phyloP scores from a whole-genome alignment of 2,113 vertebrate species.

The Chitala chitala region DNA sequence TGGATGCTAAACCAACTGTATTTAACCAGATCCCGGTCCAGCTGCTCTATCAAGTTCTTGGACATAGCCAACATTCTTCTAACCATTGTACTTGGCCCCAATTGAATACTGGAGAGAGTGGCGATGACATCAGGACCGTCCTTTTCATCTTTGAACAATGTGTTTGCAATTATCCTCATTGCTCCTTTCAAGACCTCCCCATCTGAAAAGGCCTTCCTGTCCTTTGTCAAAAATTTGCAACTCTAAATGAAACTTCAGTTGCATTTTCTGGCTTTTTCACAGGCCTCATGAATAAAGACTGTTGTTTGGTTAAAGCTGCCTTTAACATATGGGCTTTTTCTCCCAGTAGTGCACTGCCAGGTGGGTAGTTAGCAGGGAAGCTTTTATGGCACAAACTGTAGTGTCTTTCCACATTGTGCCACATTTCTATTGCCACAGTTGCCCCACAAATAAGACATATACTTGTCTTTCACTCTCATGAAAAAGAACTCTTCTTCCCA shows the following conservation, averaged over 20 bases:
- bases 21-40: slow-evolving; percentile 12
- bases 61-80: slow-evolving; percentile 17
- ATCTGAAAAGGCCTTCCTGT: slow-evolving; percentile 14
- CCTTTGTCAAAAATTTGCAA: slow-evolving; percentile 12
- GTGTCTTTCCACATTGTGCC: no score
- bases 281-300: slow-evolving; percentile 2
- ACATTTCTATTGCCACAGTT: no score
- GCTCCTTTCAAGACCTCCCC: slow-evolving; percentile 9
- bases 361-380: no score
- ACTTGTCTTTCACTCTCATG: no score
- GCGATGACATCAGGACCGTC: slow-evolving; percentile 23
- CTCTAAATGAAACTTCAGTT: slow-evolving; percentile 4
- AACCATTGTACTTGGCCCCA: slow-evolving; percentile 20
- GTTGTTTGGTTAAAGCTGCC: background rate
- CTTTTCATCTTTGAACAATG: background rate
- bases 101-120: slow-evolving; percentile 23
- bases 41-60: background rate
- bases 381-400: no score
- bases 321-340: no score
- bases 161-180: background rate
- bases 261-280: slow-evolving; percentile 13
- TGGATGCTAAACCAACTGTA: slow-evolving; percentile 25
- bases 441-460: no score
- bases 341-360: no score
- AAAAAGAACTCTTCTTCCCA: no score